Evolutionary conservation across 2,888 invertebrate species (phyloP), one percentile per base, ranked within the genome.

Genomic region (Cryptocephalus moraei): DNA sequence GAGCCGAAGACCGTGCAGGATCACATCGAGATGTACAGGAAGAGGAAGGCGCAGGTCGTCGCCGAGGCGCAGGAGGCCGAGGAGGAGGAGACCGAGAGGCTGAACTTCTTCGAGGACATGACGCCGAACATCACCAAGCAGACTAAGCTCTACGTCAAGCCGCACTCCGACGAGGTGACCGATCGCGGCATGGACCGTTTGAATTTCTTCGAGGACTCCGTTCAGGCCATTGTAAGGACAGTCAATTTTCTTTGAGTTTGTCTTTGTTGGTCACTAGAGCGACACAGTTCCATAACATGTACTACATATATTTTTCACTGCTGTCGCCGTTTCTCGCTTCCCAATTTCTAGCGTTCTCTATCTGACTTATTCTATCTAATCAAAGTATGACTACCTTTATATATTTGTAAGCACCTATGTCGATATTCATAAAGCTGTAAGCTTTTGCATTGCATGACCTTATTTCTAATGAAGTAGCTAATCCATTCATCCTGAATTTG

Each of bases 11-110:
- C 74, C 2, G 71, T 81, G 31, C 79, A 80, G 57, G 78, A 79
- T 55, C 80, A 81, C 60, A 82, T 82, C 43, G 80, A 82, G 47
- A 73, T 75, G 49, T 82, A 82, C 58, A 61, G 78, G 34, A 78
- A 79, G 53, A 75, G 77, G 48, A 69, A 75, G 44, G 69, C 70
- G 1, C 60, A 61, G 33, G 22, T 22, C 3, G 22, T 22, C 22
- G 53, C 58, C 34, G 52, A 51, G 43, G 50, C 55, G 44, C 72
- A 73, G 52, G 69, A 71, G 38, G 60, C 67, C 38, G 69, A 75
- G 42, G 55, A 56, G 39, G 46, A 48, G 22, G 63, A 69, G 9
- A 75, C 77, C 55, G 69, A 70, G n/a, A 64, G 67, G 36, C 56
- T 68, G 9, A 75, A 80, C 60, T 79, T 79, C 54, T 81, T 81